Percentiles rank a stretch among this genome's conserved stretches.
phyloP scores from a whole-genome alignment of 1,140 invertebrate species.

The Pollicipes pollicipes region DNA sequence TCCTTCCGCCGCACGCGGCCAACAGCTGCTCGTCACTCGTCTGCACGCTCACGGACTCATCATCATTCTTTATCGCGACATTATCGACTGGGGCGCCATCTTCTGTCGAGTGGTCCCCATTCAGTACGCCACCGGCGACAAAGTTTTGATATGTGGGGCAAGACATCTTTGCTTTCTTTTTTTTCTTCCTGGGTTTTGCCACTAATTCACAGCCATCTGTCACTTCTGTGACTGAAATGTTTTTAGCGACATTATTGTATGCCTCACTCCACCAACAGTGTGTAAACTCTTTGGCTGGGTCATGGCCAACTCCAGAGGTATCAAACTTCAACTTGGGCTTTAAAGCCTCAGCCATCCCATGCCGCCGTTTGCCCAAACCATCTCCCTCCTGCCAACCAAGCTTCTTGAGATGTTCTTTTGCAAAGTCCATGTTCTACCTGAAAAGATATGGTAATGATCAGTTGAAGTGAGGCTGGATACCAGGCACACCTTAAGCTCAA shows the following conservation, averaged over 20 bases:
- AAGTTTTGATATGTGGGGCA: conserved; percentile 32
- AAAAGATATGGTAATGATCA: not conserved
- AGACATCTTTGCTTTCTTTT: conserved; percentile 17
- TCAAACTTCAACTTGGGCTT: conserved; percentile 61
- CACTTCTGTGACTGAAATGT: conserved; percentile 31
- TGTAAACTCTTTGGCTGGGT: conserved; percentile 46
- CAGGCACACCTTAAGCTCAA: no score
- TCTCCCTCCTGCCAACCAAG: conserved; percentile 33
- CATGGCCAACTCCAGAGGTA: conserved; percentile 53
- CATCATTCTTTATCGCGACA: no score
- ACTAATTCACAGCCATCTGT: conserved; percentile 27
- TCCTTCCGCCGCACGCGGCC: conserved; percentile 51
- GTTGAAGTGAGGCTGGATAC: no score
- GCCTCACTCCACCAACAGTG: conserved; percentile 63
- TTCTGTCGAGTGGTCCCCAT: conserved; percentile 7
- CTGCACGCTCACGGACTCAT: conserved; percentile 25
- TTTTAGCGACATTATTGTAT: conserved; percentile 51
- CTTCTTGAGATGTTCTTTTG: not conserved
- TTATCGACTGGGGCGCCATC: conserved; percentile 23
- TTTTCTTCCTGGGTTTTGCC: conserved; percentile 29
- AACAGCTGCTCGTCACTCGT: conserved; percentile 56
- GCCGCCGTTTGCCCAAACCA: conserved; percentile 55
- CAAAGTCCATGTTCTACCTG: not conserved
- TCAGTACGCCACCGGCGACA: conserved; percentile 28
- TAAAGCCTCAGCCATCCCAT: conserved; percentile 49